Base-by-base conservation (phyloP, 2,113 vertebrate species). In the Dipodomys ordii region DNA sequence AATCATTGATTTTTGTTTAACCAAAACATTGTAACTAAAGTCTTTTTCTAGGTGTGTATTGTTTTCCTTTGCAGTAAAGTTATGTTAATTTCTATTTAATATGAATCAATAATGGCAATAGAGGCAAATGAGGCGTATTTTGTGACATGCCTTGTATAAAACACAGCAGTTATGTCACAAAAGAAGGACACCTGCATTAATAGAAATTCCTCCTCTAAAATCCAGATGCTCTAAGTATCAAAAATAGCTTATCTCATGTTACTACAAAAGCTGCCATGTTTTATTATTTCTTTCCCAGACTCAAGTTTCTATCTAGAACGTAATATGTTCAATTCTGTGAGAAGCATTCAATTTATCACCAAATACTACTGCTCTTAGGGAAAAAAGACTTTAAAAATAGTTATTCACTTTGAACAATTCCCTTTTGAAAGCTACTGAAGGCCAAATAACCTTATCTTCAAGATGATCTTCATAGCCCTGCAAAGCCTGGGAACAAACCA, bases 331-430 rank as follows among this genome's bases (percentile, higher is more conserved):
- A 92, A 67, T 92, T 96, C 90, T 49, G 35, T 80, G 74, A 94
- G 85, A 94, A 74, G n/a, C 85, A 86, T 80, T 95, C 94, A 74
- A 46, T 93, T 83, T 95, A 94, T 92, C 72, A 81, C 65, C 74
- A 93, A 82, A 89, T 77, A 90, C 84, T 23, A 49, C 28, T 85
- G 32, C 82, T 95, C 32, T 93, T 95, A 91, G 57, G 62, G 32
- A 46, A 90, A 87, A 80, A 85, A 6, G 22, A 27, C 73, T 76
- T 2, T 32, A 94, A 72, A 84, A 87, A 68, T 23, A 80, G 81
- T 91, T 90, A 74, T 57, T 95, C 74, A 83, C 90, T 92, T 93
- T 83, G 74, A 90, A 87, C 79, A 93, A 85, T 88, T 94, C 85
- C 71, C 32, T 87, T 83, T 80, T 83, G 72, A 94, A 95, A 96